Base-by-base conservation (phyloP, 2,888 invertebrate genomes). In the Drosophila anomalata region DNA sequence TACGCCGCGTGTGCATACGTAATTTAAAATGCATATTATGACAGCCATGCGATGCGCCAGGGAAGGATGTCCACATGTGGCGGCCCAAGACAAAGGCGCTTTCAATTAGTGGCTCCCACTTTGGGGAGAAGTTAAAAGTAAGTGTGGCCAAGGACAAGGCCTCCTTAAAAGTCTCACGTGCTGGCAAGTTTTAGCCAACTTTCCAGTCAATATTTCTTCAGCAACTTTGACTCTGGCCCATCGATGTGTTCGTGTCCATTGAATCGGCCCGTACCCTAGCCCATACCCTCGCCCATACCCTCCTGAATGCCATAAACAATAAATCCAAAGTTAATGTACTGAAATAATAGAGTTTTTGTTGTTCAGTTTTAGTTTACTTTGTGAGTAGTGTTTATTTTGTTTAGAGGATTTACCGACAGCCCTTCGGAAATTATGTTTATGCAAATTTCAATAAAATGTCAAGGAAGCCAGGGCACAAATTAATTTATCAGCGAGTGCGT, bases 291-390 rank as follows among this genome's bases (percentile, higher is more conserved):
- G 4, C 17, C 48, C 9, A 31, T 29, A 39, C 26, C 47, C 41
- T 11, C 3, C 29, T 11, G 12, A n/a, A 47, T 59, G 61, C 69
- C 80, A 78, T 82, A 78, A 79, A 79, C 83, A 86, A 86, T 86
- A 82, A 86, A 86, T 82, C 73, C 68, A 66, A 76, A 78, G 67
- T 78, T 83, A 82, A 86, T 82, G 82, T 83, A 78, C 73, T 72
- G 82, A 78, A 82, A 82, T 82, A 82, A 82, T 83, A 83, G 66
- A 80, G 80, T 73, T 80, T 79, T 48, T 53, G 39, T 60, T 63
- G 60, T 39, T 31, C 7, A 42, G 24, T 36, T 12, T 26, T 26
- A 36, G 53, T 65, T 20, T 36, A 26, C 61, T 17, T 47, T 17
- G 54, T 58, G 48, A 44, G 26, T 36, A 46, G 46, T 54, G 51